Evolutionary conservation across 1,140 invertebrate species (phyloP).

Genomic region (Tetragonula clypearis): DNA sequence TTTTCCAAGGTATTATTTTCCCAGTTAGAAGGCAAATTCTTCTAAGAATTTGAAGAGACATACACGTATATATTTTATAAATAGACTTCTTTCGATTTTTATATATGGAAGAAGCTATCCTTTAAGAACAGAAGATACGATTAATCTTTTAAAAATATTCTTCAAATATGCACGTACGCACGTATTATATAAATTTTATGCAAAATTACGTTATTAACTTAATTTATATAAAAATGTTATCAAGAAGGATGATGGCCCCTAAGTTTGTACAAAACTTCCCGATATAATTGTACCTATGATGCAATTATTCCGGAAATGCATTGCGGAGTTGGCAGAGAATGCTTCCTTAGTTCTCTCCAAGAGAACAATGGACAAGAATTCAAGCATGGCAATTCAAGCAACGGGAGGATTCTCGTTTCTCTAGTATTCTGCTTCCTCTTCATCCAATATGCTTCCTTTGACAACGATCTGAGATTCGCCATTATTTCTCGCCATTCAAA

Average conservation of each 20-base stretch:
- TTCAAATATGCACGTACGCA: no score
- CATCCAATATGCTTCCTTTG: slow-evolving; percentile 85
- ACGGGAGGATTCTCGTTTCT: slow-evolving; percentile 81
- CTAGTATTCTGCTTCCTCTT: slow-evolving; percentile 85
- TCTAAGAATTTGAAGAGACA: no score
- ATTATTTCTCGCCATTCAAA: slow-evolving; percentile 64
- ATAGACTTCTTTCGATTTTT: neutral
- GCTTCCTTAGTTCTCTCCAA: slow-evolving; percentile 89
- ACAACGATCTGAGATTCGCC: slow-evolving; percentile 90
- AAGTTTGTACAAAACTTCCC: neutral
- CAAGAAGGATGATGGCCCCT: neutral
- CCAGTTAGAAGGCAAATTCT: no score
- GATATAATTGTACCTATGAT: slow-evolving; percentile 85
- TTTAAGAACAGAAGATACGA: neutral
- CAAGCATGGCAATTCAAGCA: slow-evolving; percentile 85
- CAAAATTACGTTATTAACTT: neutral
- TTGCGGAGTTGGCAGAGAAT: slow-evolving; percentile 90
- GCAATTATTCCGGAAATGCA: slow-evolving; percentile 92
- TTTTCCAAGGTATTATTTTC: no score
- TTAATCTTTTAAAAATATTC: no score
- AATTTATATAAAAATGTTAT: no score
- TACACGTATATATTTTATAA: no score
- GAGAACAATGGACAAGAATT: slow-evolving; percentile 91
- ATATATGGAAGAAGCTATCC: neutral
- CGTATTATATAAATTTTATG: neutral